Conservation (phyloP, 2,888 invertebrate genomes). For the Deroplatys truncata region DNA sequence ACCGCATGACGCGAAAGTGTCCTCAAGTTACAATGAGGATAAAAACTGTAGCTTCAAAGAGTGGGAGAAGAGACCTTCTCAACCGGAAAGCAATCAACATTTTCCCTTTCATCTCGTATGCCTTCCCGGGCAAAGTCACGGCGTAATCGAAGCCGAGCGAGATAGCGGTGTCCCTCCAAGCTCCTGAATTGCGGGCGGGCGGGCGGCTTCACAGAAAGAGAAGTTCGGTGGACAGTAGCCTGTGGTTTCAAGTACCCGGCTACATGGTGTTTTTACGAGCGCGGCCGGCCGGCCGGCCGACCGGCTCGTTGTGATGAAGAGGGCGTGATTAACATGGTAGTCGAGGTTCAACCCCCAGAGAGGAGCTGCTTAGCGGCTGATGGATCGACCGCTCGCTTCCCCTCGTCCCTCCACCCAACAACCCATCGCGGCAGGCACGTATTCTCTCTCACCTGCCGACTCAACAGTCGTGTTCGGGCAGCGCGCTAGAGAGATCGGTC, state of each 20-base stretch:
- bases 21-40: background rate
- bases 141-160: background rate
- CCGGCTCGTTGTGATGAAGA: background rate
- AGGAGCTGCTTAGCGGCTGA: background rate
- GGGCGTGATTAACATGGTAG: background rate
- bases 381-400: background rate
- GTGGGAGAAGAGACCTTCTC: background rate
- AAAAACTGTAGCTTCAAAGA: too few species aligned
- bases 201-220: background rate
- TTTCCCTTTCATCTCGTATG: too few species aligned
- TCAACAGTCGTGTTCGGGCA: background rate
- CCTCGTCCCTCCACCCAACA: background rate
- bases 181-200: background rate
- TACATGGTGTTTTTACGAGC: background rate
- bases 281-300: too few species aligned
- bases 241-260: background rate
- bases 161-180: background rate
- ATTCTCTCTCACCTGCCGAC: background rate
- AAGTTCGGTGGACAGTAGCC: background rate
- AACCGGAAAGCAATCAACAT: background rate
- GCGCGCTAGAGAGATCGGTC: background rate
- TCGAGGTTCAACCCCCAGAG: background rate
- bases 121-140: background rate
- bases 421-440: background rate
- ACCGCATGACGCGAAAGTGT: background rate